Conservation (phyloP, 37 sponge, comb jelly and placozoan species). For the Aphrocallistes beatrix region DNA sequence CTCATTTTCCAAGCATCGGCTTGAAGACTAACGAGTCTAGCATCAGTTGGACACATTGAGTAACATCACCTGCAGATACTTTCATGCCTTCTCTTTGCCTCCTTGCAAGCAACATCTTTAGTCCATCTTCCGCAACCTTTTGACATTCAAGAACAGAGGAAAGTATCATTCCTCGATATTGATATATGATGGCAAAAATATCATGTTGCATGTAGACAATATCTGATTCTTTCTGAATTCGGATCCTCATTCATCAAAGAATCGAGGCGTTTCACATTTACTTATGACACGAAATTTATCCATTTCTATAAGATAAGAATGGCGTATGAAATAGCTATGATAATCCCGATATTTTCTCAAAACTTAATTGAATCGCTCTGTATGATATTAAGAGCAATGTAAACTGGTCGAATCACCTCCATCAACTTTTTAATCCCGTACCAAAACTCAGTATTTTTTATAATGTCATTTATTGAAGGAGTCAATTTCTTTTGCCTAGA, state of each 20-base stretch:
- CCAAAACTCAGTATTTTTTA: neutral
- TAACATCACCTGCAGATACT: neutral
- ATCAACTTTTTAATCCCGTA: neutral
- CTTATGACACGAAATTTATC: neutral
- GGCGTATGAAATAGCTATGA: neutral
- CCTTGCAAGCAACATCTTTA: neutral
- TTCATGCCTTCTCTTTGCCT: neutral
- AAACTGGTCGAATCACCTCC: neutral
- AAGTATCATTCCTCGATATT: neutral
- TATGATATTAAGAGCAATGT: neutral
- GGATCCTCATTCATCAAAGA: neutral
- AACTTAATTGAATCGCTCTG: conserved; percentile 15
- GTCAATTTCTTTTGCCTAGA: neutral
- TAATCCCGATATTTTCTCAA: neutral
- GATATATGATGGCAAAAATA: neutral
- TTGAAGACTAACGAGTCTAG: neutral
- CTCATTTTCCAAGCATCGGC: neutral
- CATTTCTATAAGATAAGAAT: neutral
- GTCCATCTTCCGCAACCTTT: neutral
- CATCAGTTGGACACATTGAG: neutral
- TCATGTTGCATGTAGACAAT: neutral
- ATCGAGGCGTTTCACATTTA: neutral
- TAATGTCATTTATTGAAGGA: neutral
- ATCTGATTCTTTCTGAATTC: neutral
- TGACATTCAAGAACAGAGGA: neutral